These are phyloP conservation scores for Steatornis caripensis DNA, from an alignment of 2,113 vertebrate genomes.

Conservation along the genomic window DNA sequence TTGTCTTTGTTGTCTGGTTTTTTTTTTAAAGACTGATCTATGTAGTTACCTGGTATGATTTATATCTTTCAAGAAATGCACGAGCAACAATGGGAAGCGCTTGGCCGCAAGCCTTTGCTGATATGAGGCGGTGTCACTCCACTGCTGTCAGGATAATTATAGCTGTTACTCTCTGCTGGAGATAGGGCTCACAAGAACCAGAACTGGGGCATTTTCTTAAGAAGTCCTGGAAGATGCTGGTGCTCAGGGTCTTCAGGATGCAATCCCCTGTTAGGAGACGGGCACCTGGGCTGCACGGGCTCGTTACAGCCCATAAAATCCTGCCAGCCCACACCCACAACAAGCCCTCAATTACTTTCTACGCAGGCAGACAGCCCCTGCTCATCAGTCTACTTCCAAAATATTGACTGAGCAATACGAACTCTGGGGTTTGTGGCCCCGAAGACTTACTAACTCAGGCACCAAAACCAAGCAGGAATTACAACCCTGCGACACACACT, in stretches of 20 bases:
- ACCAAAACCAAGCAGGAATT: not conserved
- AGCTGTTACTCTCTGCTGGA: not conserved
- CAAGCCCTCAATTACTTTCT: not conserved
- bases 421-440: not conserved
- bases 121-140: not conserved
- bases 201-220: not conserved
- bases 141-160: not conserved
- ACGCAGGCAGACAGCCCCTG: not conserved
- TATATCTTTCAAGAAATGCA: slow-evolving; percentile 30
- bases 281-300: not conserved
- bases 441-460: not conserved
- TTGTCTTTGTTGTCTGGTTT: not conserved
- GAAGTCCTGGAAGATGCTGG: not conserved
- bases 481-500: rapidly evolving
- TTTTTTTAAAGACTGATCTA: not conserved
- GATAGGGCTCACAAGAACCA: not conserved
- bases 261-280: rapidly evolving
- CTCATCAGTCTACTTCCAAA: not conserved
- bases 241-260: not conserved
- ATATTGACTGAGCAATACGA: not conserved
- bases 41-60: slow-evolving; percentile 32
- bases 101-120: not conserved
- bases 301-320: not conserved
- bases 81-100: slow-evolving; percentile 2
- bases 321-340: not conserved